Evolutionary conservation across 37 sponge, comb jelly and placozoan genomes (phyloP).

Genomic region (Amphimedon queenslandica): DNA sequence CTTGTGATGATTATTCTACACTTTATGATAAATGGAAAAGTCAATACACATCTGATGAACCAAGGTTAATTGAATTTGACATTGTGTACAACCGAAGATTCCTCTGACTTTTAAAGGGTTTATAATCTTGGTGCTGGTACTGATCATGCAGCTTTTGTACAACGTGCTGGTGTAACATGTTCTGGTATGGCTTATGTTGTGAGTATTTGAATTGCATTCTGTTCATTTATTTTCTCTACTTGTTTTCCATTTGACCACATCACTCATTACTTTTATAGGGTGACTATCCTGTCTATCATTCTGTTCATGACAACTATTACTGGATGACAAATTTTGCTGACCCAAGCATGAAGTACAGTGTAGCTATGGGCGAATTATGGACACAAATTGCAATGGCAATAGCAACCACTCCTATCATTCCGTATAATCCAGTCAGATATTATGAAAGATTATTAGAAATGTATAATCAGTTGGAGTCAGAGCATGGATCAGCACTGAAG

Average conservation of each 20-base stretch:
- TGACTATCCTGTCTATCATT: constrained; percentile 68
- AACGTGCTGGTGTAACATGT: constrained; percentile 63
- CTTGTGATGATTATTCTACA: constrained; percentile 28
- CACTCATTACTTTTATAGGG: too few species aligned
- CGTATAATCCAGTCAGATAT: constrained; percentile 43
- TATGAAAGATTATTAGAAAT: background rate
- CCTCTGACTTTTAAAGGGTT: constrained; percentile 7
- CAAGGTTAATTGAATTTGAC: too few species aligned
- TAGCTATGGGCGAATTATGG: constrained; percentile 56
- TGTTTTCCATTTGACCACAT: too few species aligned
- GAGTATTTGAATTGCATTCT: too few species aligned
- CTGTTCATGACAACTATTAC: constrained; percentile 73
- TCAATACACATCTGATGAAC: too few species aligned
- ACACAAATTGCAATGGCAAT: constrained; percentile 30
- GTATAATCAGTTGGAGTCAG: background rate
- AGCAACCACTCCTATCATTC: constrained; percentile 49
- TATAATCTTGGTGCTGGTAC: constrained; percentile 61
- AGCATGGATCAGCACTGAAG: background rate
- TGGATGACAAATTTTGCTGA: constrained; percentile 52
- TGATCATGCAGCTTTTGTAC: constrained; percentile 65
- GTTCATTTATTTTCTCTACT: too few species aligned
- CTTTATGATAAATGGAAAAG: constrained; percentile 77
- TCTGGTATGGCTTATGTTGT: constrained; percentile 18
- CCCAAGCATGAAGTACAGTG: constrained; percentile 36
- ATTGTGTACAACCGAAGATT: too few species aligned